Evolutionary conservation across 2,113 vertebrate species (phyloP).

Genomic region (Trematocara unimaculatum): DNA sequence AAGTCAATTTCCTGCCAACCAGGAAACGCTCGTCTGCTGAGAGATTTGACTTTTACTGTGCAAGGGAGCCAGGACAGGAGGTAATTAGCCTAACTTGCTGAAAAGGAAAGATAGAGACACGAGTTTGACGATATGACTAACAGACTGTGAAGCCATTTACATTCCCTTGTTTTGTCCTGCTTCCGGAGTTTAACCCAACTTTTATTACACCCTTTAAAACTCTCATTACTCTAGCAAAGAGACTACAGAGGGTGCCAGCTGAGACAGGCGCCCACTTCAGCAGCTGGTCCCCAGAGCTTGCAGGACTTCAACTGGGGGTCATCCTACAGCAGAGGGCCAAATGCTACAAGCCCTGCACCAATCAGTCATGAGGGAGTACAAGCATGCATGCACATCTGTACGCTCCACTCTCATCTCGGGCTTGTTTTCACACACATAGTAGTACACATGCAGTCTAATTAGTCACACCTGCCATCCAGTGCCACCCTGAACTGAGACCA

Average conservation of each 20-base stretch:
- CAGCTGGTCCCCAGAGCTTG: background rate
- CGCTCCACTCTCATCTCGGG: background rate
- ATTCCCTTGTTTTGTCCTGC: background rate
- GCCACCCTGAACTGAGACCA: slow-evolving; percentile 11
- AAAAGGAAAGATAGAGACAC: background rate
- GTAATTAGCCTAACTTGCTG: slow-evolving; percentile 31
- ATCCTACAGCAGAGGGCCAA: background rate
- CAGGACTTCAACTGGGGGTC: slow-evolving; percentile 1
- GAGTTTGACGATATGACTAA: slow-evolving; percentile 3
- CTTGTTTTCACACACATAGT: background rate
- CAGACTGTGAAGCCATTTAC: slow-evolving; percentile 21
- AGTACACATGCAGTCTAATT: slow-evolving; percentile 34
- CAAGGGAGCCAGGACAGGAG: slow-evolving; percentile 20
- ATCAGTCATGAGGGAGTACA: slow-evolving; percentile 1
- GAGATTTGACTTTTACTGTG: slow-evolving; percentile 52
- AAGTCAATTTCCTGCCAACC: slow-evolving; percentile 52
- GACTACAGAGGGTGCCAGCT: background rate
- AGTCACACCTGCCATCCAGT: slow-evolving; percentile 47
- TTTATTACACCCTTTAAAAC: slow-evolving; percentile 26
- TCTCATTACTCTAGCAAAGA: background rate
- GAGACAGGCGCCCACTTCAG: background rate
- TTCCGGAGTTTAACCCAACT: slow-evolving; percentile 34
- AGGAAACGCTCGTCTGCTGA: slow-evolving; percentile 53
- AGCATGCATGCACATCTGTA: background rate
- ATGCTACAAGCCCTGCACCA: background rate